phyloP scores from a whole-genome alignment of 1,140 invertebrate genomes.

The Drosophila watanabei region DNA sequence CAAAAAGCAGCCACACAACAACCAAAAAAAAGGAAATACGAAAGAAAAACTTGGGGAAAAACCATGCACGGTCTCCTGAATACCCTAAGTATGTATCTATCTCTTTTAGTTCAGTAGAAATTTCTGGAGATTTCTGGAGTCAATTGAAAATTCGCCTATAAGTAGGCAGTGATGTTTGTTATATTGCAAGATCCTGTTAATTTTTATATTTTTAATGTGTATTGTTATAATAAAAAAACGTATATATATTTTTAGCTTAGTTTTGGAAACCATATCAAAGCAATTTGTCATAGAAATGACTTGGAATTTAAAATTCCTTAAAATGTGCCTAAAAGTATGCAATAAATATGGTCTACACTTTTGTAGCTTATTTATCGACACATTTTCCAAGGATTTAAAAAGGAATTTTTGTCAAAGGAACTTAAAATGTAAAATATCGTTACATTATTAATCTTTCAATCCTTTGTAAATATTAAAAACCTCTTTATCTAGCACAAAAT shows the following conservation, averaged over 20 bases:
- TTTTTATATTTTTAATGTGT: too few species aligned
- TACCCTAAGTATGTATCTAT: conserved; percentile 2
- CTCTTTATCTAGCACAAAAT: not conserved
- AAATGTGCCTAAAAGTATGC: not conserved
- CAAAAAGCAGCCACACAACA: conserved; percentile 24
- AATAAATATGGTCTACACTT: too few species aligned
- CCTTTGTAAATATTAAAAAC: not conserved
- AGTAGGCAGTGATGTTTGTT: not conserved
- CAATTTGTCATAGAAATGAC: too few species aligned
- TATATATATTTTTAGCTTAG: too few species aligned
- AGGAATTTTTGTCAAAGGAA: too few species aligned
- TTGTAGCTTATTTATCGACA: too few species aligned
- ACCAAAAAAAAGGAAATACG: conserved; percentile 23
- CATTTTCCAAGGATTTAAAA: too few species aligned
- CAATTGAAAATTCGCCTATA: not conserved
- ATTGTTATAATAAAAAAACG: too few species aligned
- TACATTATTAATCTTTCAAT: not conserved
- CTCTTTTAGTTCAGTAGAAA: not conserved
- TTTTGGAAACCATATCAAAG: not conserved
- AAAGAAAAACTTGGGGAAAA: conserved; percentile 1
- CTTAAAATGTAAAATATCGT: not conserved
- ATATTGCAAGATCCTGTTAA: not conserved
- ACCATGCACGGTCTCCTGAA: not conserved
- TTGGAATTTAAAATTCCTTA: too few species aligned
- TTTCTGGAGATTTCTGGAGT: not conserved